phyloP scores from a whole-genome alignment of 1,140 invertebrate genomes.

The Drosophila pachea region DNA sequence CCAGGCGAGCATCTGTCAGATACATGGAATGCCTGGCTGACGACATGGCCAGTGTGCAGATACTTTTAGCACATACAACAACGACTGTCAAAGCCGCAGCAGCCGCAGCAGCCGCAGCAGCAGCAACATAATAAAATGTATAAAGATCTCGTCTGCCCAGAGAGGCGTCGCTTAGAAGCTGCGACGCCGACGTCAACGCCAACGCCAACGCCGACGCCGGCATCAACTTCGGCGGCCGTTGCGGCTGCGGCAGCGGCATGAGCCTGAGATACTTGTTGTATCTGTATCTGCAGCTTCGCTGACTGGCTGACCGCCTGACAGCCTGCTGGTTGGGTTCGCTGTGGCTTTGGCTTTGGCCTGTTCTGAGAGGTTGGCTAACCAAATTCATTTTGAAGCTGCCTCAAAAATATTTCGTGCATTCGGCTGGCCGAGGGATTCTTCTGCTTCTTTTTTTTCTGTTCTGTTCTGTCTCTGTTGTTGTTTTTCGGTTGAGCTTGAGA shows the following conservation, averaged over 20 bases:
- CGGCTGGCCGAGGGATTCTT: conserved; percentile 54
- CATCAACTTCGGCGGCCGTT: not conserved
- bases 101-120: not conserved
- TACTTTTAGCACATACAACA: conserved; percentile 33
- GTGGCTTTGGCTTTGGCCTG: conserved; percentile 10
- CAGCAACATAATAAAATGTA: conserved; percentile 13
- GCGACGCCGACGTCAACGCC: not conserved
- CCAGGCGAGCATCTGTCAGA: conserved; percentile 17
- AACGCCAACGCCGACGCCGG: too few species aligned
- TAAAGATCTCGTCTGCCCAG: conserved; percentile 35
- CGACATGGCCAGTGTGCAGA: conserved; percentile 25
- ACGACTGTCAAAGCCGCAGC: conserved; percentile 4
- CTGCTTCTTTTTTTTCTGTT: conserved; percentile 34
- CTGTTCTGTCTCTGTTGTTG: too few species aligned
- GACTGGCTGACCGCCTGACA: conserved; percentile 30
- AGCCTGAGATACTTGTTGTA: conserved; percentile 13
- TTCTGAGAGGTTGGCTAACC: conserved; percentile 27
- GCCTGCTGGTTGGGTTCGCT: conserved; percentile 7
- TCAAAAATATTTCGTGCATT: conserved; percentile 46
- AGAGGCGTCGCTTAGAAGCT: conserved; percentile 13
- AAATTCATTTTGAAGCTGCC: conserved; percentile 46
- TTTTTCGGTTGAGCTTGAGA: conserved; percentile 50
- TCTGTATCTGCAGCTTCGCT: conserved; percentile 34
- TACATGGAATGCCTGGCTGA: conserved; percentile 18
- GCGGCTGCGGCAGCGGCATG: not conserved